Conservation (phyloP, 2,888 invertebrate species). For the Apotomis turbidana region DNA sequence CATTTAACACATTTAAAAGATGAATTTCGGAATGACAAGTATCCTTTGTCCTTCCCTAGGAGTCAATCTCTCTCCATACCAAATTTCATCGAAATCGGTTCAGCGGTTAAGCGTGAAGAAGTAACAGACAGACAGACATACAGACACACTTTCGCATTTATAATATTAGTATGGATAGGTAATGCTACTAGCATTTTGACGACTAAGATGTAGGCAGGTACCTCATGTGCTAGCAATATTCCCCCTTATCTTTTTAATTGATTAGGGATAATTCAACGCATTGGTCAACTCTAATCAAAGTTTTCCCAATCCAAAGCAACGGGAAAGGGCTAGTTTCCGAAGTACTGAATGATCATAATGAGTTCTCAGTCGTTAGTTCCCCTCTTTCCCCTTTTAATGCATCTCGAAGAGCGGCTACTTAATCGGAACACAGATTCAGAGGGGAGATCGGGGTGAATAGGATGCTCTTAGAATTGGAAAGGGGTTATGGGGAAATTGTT, state of each 20-base stretch:
- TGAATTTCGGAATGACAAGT: too few relatives aligned
- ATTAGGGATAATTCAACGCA: not conserved
- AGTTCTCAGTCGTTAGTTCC: constrained; percentile 47
- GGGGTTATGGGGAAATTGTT: constrained; percentile 18
- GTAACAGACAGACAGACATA: too few relatives aligned
- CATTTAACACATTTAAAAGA: too few relatives aligned
- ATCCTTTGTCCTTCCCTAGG: too few relatives aligned
- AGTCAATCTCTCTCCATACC: too few relatives aligned
- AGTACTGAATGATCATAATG: constrained; percentile 36
- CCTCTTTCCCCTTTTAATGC: constrained; percentile 58
- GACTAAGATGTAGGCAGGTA: too few relatives aligned
- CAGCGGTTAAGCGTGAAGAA: too few relatives aligned
- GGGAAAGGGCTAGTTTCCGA: constrained; percentile 11
- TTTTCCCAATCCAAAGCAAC: constrained; percentile 10
- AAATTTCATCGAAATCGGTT: too few relatives aligned
- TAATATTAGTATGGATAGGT: too few relatives aligned
- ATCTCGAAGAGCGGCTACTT: constrained; percentile 61
- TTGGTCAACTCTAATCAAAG: constrained; percentile 6
- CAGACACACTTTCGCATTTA: too few relatives aligned
- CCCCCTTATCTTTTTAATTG: not conserved
- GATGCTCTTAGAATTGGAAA: constrained; percentile 44
- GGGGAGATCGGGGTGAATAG: constrained; percentile 49
- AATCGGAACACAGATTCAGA: constrained; percentile 67
- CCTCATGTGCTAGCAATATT: not conserved
- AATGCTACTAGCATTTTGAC: too few relatives aligned